These are phyloP conservation scores for Cuniculus paca DNA, from an alignment of 2,797 vertebrate species.

Conservation along the genomic window DNA sequence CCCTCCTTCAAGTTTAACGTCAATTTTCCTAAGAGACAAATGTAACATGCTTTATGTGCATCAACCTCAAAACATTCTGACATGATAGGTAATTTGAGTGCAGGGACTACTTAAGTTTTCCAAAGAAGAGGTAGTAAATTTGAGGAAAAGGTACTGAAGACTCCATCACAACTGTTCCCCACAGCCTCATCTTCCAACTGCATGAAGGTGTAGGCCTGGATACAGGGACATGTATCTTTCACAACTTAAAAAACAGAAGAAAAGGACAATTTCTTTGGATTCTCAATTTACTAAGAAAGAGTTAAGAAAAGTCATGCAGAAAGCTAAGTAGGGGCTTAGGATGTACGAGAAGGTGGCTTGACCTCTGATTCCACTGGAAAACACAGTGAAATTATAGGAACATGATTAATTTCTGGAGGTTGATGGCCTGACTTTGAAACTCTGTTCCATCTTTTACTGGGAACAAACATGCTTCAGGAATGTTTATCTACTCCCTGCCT, in stretches of 20 bases:
- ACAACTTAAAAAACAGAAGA: background rate
- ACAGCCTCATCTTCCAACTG: accelerated
- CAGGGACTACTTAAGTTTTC: background rate
- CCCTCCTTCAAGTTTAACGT: background rate
- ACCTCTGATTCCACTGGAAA: background rate
- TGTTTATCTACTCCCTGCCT: background rate
- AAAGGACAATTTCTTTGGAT: background rate
- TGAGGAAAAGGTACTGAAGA: background rate
- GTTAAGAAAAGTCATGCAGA: background rate
- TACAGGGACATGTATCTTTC: background rate
- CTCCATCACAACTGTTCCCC: background rate
- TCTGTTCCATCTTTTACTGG: background rate
- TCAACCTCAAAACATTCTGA: background rate
- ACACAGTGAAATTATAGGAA: background rate
- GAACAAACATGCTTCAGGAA: accelerated
- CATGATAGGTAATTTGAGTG: accelerated
- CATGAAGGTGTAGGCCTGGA: background rate
- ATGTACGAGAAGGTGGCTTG: accelerated
- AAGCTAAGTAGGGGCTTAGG: background rate
- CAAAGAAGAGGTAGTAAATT: background rate
- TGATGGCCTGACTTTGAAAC: background rate
- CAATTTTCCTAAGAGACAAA: background rate
- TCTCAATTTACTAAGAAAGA: background rate
- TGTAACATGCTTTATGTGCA: background rate
- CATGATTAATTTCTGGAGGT: background rate